Conservation (phyloP, 30 jellyfish, hydroid and myxozoan genomes). For the Hydractinia symbiolongicarpus region DNA sequence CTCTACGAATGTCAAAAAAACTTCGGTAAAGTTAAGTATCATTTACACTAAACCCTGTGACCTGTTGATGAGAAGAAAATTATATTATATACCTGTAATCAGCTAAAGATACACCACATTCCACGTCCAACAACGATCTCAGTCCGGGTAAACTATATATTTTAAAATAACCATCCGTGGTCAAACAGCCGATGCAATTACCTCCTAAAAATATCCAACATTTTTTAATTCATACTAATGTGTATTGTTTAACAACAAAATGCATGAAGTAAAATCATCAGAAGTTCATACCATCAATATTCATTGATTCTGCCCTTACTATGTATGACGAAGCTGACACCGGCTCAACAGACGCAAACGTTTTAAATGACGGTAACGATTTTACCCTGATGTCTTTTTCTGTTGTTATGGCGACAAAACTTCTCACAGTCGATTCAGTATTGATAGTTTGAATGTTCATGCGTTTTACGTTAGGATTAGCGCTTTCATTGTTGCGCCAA, state of each 20-base stretch:
- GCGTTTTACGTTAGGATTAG: conserved; percentile 11
- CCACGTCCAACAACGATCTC: conserved; percentile 54
- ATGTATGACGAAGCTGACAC: conserved; percentile 43
- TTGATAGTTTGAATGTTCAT: conserved; percentile 49
- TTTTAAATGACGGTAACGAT: conserved; percentile 60
- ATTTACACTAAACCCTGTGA: too few relatives aligned
- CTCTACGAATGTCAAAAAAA: too few relatives aligned
- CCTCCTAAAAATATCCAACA: conserved; percentile 44
- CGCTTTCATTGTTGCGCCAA: conserved; percentile 23
- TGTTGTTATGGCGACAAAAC: conserved; percentile 48
- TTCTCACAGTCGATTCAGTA: conserved; percentile 67
- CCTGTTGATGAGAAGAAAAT: too few relatives aligned
- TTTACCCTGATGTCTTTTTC: conserved; percentile 71
- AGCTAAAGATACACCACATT: conserved; percentile 65
- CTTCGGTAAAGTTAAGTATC: too few relatives aligned
- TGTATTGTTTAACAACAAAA: background rate
- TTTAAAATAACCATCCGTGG: conserved; percentile 72
- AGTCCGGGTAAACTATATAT: conserved; percentile 75
- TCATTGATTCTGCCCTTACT: conserved; percentile 68
- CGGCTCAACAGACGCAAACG: conserved; percentile 44
- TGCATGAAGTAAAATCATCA: background rate
- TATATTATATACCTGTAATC: conserved; percentile 70
- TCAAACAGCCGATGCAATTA: conserved; percentile 71
- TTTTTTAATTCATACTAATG: background rate
- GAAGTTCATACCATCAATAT: conserved; percentile 57